Percentiles rank a stretch among this genome's conserved stretches.
Conservation (phyloP, 2,888 invertebrate species). For the Lampropteryx suffumata region DNA sequence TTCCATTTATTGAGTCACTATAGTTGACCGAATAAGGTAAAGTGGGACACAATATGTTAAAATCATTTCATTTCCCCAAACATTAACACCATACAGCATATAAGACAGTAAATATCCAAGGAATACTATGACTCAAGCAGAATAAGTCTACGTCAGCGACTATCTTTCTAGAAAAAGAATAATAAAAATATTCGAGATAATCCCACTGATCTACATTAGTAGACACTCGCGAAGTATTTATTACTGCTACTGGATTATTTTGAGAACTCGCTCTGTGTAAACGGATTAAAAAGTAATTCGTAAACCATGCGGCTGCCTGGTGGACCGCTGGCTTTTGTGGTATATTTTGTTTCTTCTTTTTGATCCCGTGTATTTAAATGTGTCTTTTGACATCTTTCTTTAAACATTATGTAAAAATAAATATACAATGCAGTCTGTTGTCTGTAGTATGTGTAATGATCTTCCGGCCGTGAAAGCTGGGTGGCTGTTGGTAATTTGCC, state of each 20-base stretch:
- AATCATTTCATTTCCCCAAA: no score
- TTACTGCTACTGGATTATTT: conserved; percentile 44
- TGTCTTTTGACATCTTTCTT: conserved; percentile 2
- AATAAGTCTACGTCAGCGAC: background rate
- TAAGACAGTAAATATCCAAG: background rate
- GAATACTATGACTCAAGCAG: background rate
- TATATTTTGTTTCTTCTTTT: conserved; percentile 3
- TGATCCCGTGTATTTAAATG: background rate
- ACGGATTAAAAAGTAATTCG: conserved; percentile 36
- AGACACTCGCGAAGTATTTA: conserved; percentile 46
- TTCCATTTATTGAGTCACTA: no score
- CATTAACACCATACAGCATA: background rate
- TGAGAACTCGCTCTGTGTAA: conserved; percentile 40
- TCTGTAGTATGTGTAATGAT: background rate
- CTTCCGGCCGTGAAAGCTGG: background rate
- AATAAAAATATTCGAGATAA: conserved; percentile 41
- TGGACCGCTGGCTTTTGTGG: conserved; percentile 14
- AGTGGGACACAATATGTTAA: no score
- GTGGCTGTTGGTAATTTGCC: no score
- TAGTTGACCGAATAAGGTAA: no score
- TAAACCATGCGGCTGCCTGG: conserved; percentile 6
- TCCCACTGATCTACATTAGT: conserved; percentile 40
- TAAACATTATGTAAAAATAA: background rate
- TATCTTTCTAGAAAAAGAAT: conserved; percentile 7
- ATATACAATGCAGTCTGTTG: background rate